Conservation (phyloP, 2,797 vertebrate species). For the Sebastes dallii region DNA sequence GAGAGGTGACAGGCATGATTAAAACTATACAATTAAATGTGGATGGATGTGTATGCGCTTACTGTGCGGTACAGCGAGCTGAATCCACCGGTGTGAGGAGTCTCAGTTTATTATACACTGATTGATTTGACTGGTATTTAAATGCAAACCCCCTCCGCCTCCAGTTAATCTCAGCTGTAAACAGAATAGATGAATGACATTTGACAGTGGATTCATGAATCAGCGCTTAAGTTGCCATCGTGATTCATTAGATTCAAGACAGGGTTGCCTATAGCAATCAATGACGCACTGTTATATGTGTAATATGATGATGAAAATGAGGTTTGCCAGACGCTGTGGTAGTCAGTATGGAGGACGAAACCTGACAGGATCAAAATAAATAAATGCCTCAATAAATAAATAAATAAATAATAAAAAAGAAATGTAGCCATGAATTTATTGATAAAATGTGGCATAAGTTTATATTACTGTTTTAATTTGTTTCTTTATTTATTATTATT, state of each 20-base stretch:
- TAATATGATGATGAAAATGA: background rate
- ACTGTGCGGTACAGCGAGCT: background rate
- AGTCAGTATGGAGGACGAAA: too few relatives aligned
- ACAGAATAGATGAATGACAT: conserved; percentile 27
- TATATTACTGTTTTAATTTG: too few relatives aligned
- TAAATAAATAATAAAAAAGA: too few relatives aligned
- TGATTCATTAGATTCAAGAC: conserved; percentile 24
- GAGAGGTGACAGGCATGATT: background rate
- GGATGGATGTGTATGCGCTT: background rate
- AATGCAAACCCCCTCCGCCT: background rate
- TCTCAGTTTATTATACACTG: conserved; percentile 5
- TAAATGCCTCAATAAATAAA: too few relatives aligned
- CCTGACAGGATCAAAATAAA: too few relatives aligned
- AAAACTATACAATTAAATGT: background rate
- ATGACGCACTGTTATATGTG: background rate
- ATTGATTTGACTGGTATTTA: conserved; percentile 15
- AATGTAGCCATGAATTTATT: too few relatives aligned
- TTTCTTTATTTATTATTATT: too few relatives aligned
- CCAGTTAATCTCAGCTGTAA: conserved; percentile 3
- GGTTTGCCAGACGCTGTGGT: background rate
- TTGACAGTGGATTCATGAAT: conserved; percentile 34
- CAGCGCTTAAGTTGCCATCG: background rate
- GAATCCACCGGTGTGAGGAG: background rate
- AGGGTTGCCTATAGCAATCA: conserved; percentile 1
- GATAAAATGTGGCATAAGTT: too few relatives aligned